Evolutionary conservation across 2,113 vertebrate genomes (phyloP).

Genomic region (Ploceus nigricollis): DNA sequence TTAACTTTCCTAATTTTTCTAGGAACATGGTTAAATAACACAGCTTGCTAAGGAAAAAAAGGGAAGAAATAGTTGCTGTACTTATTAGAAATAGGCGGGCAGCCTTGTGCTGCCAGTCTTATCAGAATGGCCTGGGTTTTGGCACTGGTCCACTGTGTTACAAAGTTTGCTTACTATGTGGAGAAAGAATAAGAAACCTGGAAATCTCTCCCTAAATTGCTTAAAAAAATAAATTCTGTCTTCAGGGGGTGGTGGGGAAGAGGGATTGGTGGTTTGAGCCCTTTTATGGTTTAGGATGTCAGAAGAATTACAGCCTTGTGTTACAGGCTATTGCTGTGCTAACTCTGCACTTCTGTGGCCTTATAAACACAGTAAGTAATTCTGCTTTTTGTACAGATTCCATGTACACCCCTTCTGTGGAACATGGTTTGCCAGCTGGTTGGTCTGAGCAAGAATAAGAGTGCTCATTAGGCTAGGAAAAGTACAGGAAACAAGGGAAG

Average conservation of each 20-base stretch:
- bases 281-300: conserved; percentile 20
- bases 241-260: neutral
- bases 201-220: neutral
- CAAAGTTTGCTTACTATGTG: neutral
- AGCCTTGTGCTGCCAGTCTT: neutral
- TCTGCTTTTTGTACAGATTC: conserved; percentile 19
- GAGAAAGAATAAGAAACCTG: neutral
- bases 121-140: neutral
- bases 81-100: neutral
- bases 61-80: neutral
- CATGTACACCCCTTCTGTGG: neutral
- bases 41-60: neutral
- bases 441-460: conserved; percentile 13
- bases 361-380: conserved; percentile 2
- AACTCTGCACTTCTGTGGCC: conserved; percentile 21
- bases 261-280: conserved; percentile 12
- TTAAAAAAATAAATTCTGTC: neutral
- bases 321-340: conserved; percentile 33
- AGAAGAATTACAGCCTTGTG: conserved; percentile 43
- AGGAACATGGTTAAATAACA: neutral
- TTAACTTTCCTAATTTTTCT: neutral
- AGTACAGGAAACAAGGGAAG: conserved; percentile 15
- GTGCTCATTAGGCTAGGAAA: conserved; percentile 19
- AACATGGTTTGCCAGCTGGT: conserved; percentile 18
- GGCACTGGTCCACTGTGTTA: neutral